A percentile compares a stretch with the other conserved stretches of the same genome.
Evolutionary conservation across 1,140 invertebrate species (phyloP).

Genomic region (Anastatus disparis): DNA sequence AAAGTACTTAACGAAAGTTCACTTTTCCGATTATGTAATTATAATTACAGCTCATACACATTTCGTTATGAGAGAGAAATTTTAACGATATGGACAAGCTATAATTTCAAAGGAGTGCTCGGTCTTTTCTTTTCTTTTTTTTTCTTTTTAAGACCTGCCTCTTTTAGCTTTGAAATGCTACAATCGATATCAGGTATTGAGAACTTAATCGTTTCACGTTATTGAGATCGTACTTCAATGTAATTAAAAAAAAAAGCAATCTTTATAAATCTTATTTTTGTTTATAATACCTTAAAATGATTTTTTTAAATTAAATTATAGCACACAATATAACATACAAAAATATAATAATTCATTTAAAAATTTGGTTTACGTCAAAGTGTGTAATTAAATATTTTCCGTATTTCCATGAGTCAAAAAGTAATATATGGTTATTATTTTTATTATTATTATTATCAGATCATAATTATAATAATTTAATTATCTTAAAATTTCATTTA

Average conservation of each 20-base stretch:
- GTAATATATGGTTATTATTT: no score
- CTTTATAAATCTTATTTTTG: neutral
- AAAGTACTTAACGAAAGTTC: neutral
- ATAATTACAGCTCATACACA: neutral
- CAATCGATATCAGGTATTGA: conserved; percentile 4
- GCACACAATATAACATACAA: neutral
- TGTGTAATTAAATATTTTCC: no score
- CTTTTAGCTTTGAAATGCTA: neutral
- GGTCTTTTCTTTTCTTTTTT: conserved; percentile 1
- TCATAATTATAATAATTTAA: no score
- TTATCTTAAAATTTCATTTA: no score
- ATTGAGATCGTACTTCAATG: neutral
- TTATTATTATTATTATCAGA: no score
- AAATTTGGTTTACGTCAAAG: no score
- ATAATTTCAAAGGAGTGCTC: conserved; percentile 2
- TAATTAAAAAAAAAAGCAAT: neutral
- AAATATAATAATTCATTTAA: no score
- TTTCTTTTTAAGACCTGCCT: no score
- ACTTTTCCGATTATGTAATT: neutral
- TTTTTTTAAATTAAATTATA: neutral
- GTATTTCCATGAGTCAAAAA: no score
- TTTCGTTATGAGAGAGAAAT: conserved; percentile 1
- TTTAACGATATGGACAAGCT: conserved; percentile 7
- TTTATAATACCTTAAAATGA: neutral
- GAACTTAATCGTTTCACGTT: conserved; percentile 7